A percentile compares a stretch with the other conserved stretches of the same genome.
These are phyloP conservation scores for Catharus ustulatus DNA, from an alignment of 2,797 vertebrate genomes.

Conservation along the genomic window DNA sequence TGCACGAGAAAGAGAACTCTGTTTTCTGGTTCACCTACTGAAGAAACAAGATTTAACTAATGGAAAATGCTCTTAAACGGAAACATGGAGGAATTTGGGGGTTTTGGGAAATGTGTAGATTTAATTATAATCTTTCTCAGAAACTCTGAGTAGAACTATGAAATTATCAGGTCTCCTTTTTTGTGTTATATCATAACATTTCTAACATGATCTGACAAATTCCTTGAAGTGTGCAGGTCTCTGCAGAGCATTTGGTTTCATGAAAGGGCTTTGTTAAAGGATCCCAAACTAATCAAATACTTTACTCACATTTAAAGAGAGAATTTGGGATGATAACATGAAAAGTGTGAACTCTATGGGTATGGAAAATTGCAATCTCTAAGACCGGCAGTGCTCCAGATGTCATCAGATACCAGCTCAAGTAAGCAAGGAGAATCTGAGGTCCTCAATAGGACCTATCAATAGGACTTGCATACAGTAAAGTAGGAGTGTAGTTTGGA, in stretches of 20 bases:
- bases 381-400: neutral
- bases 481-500: neutral
- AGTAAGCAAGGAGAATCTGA: neutral
- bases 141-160: neutral
- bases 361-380: neutral
- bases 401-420: neutral
- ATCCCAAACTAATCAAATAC: neutral
- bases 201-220: neutral
- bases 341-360: neutral
- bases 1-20: neutral
- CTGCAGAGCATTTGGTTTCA: neutral
- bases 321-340: neutral
- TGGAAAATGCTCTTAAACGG: neutral
- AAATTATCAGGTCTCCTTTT: neutral
- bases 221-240: neutral
- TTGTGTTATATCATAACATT: neutral
- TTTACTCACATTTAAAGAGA: neutral
- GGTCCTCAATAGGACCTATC: neutral
- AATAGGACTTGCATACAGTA: neutral
- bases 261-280: neutral
- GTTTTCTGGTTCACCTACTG: neutral
- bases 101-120: neutral
- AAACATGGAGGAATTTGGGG: rapidly evolving
- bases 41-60: neutral
- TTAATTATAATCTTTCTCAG: neutral